These are phyloP conservation scores for Malurus melanocephalus DNA, from an alignment of 2,113 vertebrate species.

Conservation along the genomic window DNA sequence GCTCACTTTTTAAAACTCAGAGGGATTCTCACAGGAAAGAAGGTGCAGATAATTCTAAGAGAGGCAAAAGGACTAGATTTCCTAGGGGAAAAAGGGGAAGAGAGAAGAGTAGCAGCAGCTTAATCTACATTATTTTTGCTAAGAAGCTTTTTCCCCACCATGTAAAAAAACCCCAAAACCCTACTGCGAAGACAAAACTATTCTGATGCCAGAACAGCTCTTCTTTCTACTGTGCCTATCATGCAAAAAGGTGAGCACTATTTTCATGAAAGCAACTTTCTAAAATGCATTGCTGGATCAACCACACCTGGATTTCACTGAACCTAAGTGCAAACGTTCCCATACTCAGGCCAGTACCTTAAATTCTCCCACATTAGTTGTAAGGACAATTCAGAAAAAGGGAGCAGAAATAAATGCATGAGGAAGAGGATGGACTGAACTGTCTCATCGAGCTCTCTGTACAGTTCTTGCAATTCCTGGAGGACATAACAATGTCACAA, in stretches of 20 bases:
- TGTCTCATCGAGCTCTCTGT: neutral
- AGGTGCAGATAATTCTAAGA: neutral
- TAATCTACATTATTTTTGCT: neutral
- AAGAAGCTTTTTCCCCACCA: neutral
- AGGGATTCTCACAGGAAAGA: neutral
- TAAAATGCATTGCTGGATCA: neutral
- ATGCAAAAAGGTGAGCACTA: neutral
- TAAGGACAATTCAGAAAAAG: neutral
- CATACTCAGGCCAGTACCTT: neutral
- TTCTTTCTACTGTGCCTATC: neutral
- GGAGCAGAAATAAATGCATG: neutral
- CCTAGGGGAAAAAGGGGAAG: neutral
- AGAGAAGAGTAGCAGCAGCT: neutral
- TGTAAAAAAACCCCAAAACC: neutral
- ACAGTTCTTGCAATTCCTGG: neutral
- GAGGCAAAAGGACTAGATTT: neutral
- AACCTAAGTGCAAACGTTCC: neutral
- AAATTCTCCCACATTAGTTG: neutral
- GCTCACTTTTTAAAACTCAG: neutral
- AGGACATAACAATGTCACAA: neutral
- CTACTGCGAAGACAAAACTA: neutral
- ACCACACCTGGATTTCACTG: neutral
- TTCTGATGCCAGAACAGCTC: neutral
- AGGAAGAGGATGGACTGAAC: neutral
- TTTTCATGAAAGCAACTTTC: neutral